Percentiles rank a stretch among this genome's conserved stretches.
Evolutionary conservation across 2,888 invertebrate species (phyloP).

Genomic region (Athalia circularis): DNA sequence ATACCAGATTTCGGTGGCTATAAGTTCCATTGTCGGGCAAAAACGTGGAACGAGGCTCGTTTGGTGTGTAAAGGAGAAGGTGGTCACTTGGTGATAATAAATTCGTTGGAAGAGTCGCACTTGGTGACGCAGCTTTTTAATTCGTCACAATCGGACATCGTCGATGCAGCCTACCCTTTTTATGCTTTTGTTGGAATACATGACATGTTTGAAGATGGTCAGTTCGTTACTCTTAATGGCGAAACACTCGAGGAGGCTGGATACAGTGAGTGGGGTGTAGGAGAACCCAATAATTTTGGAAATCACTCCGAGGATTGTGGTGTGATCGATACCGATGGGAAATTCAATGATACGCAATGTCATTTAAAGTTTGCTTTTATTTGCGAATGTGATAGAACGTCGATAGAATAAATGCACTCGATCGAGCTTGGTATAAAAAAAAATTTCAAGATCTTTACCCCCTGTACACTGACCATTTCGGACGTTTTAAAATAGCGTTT

Average conservation of each 20-base stretch:
- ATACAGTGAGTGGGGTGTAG: not conserved
- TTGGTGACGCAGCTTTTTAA: constrained; percentile 47
- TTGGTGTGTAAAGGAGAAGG: constrained; percentile 69
- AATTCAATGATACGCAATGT: not conserved
- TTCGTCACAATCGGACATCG: not conserved
- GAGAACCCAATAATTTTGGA: not conserved
- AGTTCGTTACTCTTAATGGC: not conserved
- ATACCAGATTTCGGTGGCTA: constrained; percentile 48
- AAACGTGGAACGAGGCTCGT: constrained; percentile 72
- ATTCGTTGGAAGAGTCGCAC: constrained; percentile 68
- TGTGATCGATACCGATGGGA: not conserved
- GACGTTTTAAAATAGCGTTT: too few species aligned
- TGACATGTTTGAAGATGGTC: not conserved
- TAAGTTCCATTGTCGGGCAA: constrained; percentile 71
- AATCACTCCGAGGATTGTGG: not conserved
- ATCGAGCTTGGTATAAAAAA: too few species aligned
- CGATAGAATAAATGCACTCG: too few species aligned
- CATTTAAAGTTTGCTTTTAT: not conserved
- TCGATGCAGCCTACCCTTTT: not conserved
- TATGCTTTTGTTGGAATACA: not conserved
- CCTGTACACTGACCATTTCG: too few species aligned
- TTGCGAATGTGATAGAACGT: not conserved
- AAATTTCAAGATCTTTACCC: too few species aligned
- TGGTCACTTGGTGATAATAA: constrained; percentile 70
- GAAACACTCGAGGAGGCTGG: not conserved